Percentiles rank a stretch among this genome's conserved stretches.
Evolutionary conservation across 2,797 vertebrate species (phyloP).

Genomic region (Ceryle rudis): DNA sequence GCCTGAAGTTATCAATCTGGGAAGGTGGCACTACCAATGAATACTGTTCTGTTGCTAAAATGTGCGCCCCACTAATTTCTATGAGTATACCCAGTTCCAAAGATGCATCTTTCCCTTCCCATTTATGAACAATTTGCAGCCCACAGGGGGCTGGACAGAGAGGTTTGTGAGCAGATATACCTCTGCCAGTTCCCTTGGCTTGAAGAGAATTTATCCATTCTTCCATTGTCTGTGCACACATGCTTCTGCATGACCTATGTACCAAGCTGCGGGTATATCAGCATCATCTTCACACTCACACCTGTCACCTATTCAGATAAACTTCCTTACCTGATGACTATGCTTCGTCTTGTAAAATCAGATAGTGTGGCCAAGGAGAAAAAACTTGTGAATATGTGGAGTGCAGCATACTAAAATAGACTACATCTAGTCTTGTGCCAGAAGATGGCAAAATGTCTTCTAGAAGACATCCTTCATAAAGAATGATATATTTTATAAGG

Average conservation of each 20-base stretch:
- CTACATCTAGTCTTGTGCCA: neutral
- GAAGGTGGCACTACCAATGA: neutral
- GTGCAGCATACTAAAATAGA: neutral
- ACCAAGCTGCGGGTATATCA: neutral
- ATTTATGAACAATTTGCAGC: neutral
- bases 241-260: neutral
- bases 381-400: neutral
- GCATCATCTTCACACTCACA: neutral
- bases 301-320: neutral
- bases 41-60: neutral
- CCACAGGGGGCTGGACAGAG: neutral
- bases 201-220: neutral
- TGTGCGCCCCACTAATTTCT: neutral
- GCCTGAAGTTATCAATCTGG: neutral
- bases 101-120: neutral
- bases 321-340: neutral
- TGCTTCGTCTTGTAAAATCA: neutral
- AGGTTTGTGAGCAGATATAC: neutral
- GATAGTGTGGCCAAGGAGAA: neutral
- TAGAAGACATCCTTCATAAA: neutral
- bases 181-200: neutral
- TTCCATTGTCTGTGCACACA: neutral
- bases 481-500: neutral
- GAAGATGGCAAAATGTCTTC: neutral
- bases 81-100: neutral